These are phyloP conservation scores for Cyanoderma ruficeps DNA, from an alignment of 2,113 vertebrate genomes.

Conservation along the genomic window DNA sequence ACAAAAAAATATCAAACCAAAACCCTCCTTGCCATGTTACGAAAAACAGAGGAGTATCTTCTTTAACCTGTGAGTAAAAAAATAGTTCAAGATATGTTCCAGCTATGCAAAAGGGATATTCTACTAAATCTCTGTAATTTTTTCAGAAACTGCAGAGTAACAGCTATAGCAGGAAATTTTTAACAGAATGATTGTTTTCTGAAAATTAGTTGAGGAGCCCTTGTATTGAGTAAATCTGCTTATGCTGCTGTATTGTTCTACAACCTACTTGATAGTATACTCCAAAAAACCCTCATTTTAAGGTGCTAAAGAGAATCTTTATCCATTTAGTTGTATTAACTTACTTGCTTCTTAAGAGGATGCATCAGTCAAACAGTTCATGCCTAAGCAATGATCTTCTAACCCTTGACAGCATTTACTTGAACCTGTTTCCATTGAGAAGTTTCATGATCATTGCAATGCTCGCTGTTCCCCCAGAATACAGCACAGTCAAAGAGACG, in stretches of 20 bases:
- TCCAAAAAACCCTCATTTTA: neutral
- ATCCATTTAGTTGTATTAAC: neutral
- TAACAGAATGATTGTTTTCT: neutral
- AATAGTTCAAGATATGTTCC: neutral
- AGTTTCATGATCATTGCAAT: neutral
- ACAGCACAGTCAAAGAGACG: neutral
- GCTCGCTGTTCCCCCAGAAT: neutral
- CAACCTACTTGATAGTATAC: neutral
- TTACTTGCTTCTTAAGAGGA: neutral
- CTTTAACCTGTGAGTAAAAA: neutral
- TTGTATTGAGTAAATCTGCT: neutral
- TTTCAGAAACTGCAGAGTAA: neutral
- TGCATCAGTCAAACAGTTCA: neutral
- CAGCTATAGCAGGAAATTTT: neutral
- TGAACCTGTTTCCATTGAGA: neutral
- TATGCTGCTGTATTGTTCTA: neutral
- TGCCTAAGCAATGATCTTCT: neutral
- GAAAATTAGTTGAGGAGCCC: neutral
- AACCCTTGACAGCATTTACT: neutral
- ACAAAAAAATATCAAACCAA: neutral
- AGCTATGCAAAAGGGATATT: neutral
- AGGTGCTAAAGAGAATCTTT: neutral
- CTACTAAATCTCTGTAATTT: neutral
- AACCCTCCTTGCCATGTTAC: fast-evolving
- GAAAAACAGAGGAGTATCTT: neutral